Base-by-base conservation (phyloP, 2,797 vertebrate genomes). In the Gymnodraco acuticeps region DNA sequence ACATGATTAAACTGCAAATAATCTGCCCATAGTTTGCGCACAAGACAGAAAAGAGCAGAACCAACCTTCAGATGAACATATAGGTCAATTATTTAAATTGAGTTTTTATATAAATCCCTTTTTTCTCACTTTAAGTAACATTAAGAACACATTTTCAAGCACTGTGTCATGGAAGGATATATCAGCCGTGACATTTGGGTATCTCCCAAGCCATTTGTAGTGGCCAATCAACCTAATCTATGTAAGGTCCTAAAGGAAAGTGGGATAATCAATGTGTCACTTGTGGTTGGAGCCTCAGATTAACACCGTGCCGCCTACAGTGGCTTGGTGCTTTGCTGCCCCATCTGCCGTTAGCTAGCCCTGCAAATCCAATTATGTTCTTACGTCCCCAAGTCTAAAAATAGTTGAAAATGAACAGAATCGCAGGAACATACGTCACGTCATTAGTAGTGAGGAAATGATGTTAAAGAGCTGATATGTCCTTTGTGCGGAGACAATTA, bases 331-430 rank as follows among this genome's bases (percentile, higher is more conserved):
- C 83, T 78, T 77, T 87, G 87, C 87, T 80, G 89, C 88, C 88
- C 89, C 90, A 89, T 90, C 91, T 90, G 93, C 75, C 75, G 78
- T 87, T 80, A 88, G 88, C 90, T 74, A 66, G 87, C 73, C 78
- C 72, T 83, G 75, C 84, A 91, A 95, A 95, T 95, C 92, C 94
- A 94, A 94, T 95, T 94, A 93, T 91, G 91, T 87, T 90, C 92
- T 95, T 95, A 95, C 71, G 78, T 46, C 80, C 80, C 65, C 67
- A 1, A 0, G 64, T 82, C 94, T 95, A 95, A 95, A 92, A 91
- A 95, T 95, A 95, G 91, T 75, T 19, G 43, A 86, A 92, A 93
- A 91, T 80, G 83, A 83, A 81, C 75, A 81, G 88, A 94, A 93
- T 90, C 71, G 10, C 72, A 58, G 86, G 75, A 74, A 74, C 20